Evolutionary conservation across 2,797 vertebrate species (phyloP).

Genomic region (Mus minutoides): DNA sequence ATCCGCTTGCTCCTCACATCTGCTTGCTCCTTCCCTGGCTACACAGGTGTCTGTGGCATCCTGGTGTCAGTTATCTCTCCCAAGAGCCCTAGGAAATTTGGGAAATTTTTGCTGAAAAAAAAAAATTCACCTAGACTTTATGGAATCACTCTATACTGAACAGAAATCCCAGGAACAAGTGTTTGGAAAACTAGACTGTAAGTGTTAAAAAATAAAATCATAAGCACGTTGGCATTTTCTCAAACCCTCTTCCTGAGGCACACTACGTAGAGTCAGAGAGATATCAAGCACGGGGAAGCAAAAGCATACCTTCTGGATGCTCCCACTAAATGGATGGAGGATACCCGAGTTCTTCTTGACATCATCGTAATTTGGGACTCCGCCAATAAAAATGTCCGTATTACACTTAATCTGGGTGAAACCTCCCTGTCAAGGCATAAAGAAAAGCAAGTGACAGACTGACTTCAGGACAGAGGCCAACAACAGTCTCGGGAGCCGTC

Average conservation of each 20-base stretch:
- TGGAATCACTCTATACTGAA: background rate
- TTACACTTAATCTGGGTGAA: slow-evolving; percentile 99
- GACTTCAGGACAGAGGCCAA: background rate
- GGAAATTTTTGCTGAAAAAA: background rate
- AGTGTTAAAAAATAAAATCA: background rate
- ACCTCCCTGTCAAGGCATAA: slow-evolving; percentile 90
- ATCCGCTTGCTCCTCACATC: background rate
- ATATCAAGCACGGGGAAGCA: fast-evolving
- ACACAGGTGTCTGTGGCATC: background rate
- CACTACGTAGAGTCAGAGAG: too few relatives aligned
- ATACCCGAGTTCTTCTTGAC: slow-evolving; percentile 93
- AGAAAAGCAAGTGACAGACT: background rate
- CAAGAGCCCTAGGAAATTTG: background rate
- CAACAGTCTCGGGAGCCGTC: background rate
- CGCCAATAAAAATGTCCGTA: slow-evolving; percentile 94
- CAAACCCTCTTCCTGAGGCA: background rate
- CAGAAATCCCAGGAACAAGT: background rate
- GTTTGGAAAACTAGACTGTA: background rate
- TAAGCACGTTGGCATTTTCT: background rate
- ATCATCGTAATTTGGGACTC: slow-evolving; percentile 92
- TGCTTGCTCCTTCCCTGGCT: background rate
- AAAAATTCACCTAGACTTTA: background rate
- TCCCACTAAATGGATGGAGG: slow-evolving; percentile 92
- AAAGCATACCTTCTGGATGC: slow-evolving; percentile 93
- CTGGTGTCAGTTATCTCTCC: background rate